These are phyloP conservation scores for Rachycentron canadum DNA, from an alignment of 2,797 vertebrate species.

Conservation along the genomic window DNA sequence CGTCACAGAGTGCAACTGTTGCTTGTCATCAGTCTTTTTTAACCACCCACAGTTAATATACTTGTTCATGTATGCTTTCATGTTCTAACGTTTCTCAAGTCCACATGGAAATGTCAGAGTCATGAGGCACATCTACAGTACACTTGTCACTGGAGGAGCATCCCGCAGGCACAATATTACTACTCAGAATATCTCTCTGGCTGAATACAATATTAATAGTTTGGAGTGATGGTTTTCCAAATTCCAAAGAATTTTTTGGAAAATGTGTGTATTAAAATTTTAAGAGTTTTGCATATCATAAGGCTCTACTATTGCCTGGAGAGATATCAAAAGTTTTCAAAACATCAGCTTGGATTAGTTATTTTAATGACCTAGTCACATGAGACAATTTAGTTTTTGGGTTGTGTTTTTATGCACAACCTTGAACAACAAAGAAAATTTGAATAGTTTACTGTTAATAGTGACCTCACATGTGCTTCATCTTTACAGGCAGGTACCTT, in stretches of 20 bases:
- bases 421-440: conserved; percentile 36
- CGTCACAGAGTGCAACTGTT: neutral
- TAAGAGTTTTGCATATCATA: neutral
- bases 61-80: conserved; percentile 54
- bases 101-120: conserved; percentile 61
- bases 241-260: neutral
- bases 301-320: conserved; percentile 1
- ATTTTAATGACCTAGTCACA: conserved; percentile 4
- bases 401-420: conserved; percentile 30
- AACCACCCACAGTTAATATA: conserved; percentile 51
- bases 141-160: conserved; percentile 32
- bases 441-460: neutral
- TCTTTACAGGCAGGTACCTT: conserved; percentile 35
- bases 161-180: conserved; percentile 9
- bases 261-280: neutral
- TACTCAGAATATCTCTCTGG: conserved; percentile 30
- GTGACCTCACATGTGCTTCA: conserved; percentile 5
- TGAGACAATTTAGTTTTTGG: conserved; percentile 24
- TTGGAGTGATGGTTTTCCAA: neutral
- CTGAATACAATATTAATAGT: conserved; percentile 8
- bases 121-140: conserved; percentile 25
- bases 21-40: conserved; percentile 34
- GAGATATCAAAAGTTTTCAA: conserved; percentile 23
- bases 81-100: conserved; percentile 63
- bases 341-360: conserved; percentile 5